Conservation (phyloP, 2,113 vertebrate species). For the Fulica atra region DNA sequence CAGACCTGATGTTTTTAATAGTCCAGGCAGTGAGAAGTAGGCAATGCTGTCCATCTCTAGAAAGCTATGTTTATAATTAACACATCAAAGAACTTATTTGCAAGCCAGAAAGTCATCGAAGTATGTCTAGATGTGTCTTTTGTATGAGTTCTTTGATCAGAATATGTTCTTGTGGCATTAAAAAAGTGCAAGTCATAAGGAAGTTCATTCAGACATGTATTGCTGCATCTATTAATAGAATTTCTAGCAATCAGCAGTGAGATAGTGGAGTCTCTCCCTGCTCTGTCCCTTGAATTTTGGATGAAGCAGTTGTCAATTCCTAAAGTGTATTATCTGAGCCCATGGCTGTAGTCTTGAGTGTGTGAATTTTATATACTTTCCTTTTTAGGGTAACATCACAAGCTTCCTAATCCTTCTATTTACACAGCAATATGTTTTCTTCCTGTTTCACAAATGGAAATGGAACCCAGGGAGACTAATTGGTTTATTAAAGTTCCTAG, state of each 20-base stretch:
- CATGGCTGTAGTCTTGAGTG: background rate
- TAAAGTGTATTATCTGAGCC: background rate
- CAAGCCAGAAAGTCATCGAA: background rate
- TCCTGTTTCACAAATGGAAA: background rate
- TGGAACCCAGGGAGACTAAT: background rate
- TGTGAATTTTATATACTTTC: background rate
- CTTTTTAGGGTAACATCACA: background rate
- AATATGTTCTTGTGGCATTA: background rate
- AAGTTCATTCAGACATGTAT: background rate
- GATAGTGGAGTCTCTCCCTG: background rate
- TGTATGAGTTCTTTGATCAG: background rate
- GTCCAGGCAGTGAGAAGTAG: background rate
- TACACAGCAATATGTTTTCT: background rate
- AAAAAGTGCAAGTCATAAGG: background rate
- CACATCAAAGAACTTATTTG: background rate
- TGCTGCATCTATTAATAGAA: background rate
- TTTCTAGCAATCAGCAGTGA: accelerated
- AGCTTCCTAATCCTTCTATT: background rate
- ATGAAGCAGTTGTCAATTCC: background rate
- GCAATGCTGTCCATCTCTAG: background rate
- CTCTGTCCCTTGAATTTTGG: background rate
- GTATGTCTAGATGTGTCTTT: background rate
- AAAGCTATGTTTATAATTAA: background rate
- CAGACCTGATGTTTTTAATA: background rate
- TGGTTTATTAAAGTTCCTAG: background rate